Percentiles rank a stretch among this genome's conserved stretches.
Conservation (phyloP, 2,797 vertebrate species). For the Alauda arvensis region DNA sequence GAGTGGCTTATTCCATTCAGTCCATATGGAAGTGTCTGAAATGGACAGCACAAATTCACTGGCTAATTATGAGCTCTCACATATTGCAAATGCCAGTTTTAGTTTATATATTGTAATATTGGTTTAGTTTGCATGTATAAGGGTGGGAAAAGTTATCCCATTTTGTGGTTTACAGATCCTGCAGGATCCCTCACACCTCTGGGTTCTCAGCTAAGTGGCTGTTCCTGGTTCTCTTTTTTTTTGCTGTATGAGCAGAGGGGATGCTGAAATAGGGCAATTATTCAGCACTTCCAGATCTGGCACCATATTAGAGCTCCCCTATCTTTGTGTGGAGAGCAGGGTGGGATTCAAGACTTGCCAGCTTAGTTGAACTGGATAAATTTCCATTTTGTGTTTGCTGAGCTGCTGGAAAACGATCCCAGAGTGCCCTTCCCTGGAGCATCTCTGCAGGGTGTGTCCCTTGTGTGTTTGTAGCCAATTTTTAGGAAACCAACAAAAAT, state of each 20-base stretch:
- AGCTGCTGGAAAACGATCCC: neutral
- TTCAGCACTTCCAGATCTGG: neutral
- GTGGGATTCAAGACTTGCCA: neutral
- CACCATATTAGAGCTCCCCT: neutral
- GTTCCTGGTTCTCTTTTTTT: neutral
- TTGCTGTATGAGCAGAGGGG: neutral
- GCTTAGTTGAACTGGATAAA: fast-evolving
- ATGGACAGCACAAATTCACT: neutral
- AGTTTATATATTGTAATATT: neutral
- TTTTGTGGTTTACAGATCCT: neutral
- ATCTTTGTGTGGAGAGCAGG: fast-evolving
- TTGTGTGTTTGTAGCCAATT: neutral
- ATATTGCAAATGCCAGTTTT: fast-evolving
- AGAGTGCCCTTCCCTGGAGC: neutral
- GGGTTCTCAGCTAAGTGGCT: neutral
- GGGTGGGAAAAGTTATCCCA: neutral
- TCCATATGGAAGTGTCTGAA: neutral
- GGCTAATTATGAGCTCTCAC: neutral
- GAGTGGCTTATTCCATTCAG: neutral
- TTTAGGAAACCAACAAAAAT: neutral
- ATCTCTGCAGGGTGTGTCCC: neutral
- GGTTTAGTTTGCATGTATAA: neutral
- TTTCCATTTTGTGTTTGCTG: neutral
- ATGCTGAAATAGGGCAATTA: neutral
- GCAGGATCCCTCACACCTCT: neutral